A percentile compares a stretch with the other conserved stretches of the same genome.
These are phyloP conservation scores for Pyrrhia umbra DNA, from an alignment of 2,888 invertebrate species.

Conservation along the genomic window DNA sequence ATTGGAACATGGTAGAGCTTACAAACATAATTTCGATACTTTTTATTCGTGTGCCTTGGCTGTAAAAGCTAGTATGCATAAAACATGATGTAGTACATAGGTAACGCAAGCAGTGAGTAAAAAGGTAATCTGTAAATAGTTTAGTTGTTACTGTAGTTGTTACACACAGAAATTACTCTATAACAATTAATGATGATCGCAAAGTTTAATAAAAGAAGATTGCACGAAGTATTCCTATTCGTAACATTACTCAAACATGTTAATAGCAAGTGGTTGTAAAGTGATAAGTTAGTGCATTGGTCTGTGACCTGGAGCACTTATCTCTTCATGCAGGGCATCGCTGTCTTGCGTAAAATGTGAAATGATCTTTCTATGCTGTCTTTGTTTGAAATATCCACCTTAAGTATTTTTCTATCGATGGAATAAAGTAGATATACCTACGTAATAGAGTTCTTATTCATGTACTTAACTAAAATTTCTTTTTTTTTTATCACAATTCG, in stretches of 20 bases:
- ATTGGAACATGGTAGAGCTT: too few species aligned
- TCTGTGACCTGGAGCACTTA: constrained; percentile 44
- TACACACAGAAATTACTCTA: neutral
- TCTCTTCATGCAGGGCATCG: constrained; percentile 26
- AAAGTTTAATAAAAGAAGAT: neutral
- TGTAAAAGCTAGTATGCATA: too few species aligned
- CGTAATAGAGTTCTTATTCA: too few species aligned
- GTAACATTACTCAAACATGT: constrained; percentile 15
- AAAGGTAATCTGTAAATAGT: too few species aligned
- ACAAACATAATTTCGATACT: too few species aligned
- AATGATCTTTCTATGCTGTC: constrained; percentile 1
- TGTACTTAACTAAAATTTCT: too few species aligned
- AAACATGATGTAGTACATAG: too few species aligned
- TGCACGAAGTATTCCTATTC: neutral
- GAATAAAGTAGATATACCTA: too few species aligned
- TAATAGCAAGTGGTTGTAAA: neutral
- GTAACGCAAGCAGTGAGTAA: too few species aligned
- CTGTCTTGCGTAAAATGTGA: constrained; percentile 11
- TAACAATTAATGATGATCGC: neutral
- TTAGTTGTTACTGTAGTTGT: too few species aligned
- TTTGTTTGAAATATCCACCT: neutral
- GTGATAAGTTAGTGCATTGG: constrained; percentile 42
- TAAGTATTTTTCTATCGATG: too few species aligned
- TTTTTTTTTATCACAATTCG: neutral
- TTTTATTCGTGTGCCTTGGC: too few species aligned